phyloP scores from a whole-genome alignment of 1,140 invertebrate genomes.

The Rhopalosiphum maidis region DNA sequence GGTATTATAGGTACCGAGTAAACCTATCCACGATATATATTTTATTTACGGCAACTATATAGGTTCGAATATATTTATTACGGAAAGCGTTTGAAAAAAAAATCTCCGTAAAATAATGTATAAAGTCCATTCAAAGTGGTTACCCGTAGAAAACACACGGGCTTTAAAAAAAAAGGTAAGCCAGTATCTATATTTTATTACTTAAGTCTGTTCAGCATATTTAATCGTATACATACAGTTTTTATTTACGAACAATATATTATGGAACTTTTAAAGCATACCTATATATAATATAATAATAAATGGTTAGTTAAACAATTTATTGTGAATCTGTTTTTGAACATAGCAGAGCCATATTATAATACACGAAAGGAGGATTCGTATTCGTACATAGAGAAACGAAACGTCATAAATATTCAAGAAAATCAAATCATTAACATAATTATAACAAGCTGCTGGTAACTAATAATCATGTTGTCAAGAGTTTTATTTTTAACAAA shows the following conservation, averaged over 20 bases:
- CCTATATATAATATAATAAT: not conserved
- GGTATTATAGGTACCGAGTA: not conserved
- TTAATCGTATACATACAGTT: not conserved
- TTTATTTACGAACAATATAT: conserved; percentile 21
- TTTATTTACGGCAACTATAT: not conserved
- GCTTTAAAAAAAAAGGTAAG: not conserved
- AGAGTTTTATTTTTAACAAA: not conserved
- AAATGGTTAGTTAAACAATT: not conserved
- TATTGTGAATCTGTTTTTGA: not conserved
- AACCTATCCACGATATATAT: not conserved
- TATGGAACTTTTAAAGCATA: not conserved
- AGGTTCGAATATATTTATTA: not conserved
- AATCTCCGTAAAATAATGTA: not conserved
- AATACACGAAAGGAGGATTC: not conserved
- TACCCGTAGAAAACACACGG: not conserved
- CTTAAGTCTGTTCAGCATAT: not conserved
- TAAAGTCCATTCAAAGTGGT: not conserved
- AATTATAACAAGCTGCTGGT: conserved; percentile 11
- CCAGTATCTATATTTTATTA: not conserved
- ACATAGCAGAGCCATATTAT: not conserved
- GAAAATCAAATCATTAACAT: not conserved
- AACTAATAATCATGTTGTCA: conserved; percentile 36
- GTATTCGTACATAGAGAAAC: not conserved
- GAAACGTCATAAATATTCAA: not conserved
- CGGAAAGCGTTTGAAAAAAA: not conserved